phyloP scores from a whole-genome alignment of 1,140 invertebrate genomes.

The Heliconius eleuchia region DNA sequence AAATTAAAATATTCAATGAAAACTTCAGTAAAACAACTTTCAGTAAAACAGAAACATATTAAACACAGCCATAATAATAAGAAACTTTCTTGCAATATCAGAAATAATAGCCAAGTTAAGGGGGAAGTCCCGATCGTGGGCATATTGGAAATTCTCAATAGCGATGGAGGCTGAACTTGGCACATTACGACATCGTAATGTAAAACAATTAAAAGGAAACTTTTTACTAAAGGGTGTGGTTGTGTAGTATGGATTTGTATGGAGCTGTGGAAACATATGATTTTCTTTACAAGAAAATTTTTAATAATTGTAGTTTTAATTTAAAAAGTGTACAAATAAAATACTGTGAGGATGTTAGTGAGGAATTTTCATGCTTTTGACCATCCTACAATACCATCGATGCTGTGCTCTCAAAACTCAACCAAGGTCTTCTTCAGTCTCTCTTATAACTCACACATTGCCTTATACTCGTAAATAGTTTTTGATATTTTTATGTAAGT shows the following conservation, averaged over 20 bases:
- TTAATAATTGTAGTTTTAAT: too few relatives aligned
- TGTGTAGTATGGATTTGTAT: slow-evolving; percentile 38
- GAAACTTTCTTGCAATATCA: slow-evolving; percentile 1
- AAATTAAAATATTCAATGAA: too few relatives aligned
- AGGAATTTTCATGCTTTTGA: too few relatives aligned
- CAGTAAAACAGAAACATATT: slow-evolving; percentile 5
- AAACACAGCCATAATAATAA: slow-evolving; percentile 16
- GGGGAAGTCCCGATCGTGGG: slow-evolving; percentile 35
- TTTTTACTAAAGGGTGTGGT: slow-evolving; percentile 76
- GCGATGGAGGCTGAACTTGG: slow-evolving; percentile 65
- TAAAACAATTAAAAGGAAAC: slow-evolving; percentile 76
- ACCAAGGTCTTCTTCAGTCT: too few relatives aligned
- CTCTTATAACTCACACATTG: too few relatives aligned
- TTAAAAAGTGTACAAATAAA: too few relatives aligned
- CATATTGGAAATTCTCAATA: slow-evolving; percentile 67
- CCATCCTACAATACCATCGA: too few relatives aligned
- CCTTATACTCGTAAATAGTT: too few relatives aligned
- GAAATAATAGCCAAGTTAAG: slow-evolving; percentile 8
- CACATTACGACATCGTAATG: slow-evolving; percentile 72
- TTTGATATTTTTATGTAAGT: too few relatives aligned
- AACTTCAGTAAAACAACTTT: background rate
- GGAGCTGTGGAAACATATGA: slow-evolving; percentile 48
- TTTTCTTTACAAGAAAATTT: background rate
- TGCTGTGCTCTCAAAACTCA: too few relatives aligned
- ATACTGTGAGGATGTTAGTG: too few relatives aligned